Conservation (phyloP, 2,888 invertebrate genomes). For the Holacanthella duospinosa region DNA sequence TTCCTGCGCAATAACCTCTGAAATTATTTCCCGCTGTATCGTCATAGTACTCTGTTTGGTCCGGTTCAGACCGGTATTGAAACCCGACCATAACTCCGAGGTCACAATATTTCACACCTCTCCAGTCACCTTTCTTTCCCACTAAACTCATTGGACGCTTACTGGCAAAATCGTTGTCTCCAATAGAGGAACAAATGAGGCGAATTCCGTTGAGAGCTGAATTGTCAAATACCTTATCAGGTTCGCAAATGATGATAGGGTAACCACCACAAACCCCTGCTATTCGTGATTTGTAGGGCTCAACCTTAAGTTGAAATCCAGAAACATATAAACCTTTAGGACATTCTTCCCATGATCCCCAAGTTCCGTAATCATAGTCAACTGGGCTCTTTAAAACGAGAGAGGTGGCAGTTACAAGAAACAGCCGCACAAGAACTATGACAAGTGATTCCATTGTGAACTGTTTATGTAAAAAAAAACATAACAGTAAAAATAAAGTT, state of each 20-base stretch:
- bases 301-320: not conserved
- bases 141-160: not conserved
- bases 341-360: not conserved
- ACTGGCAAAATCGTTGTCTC: not conserved
- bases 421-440: too few species aligned
- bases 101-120: not conserved
- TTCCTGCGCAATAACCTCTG: too few species aligned
- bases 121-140: not conserved
- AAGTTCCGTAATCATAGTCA: not conserved
- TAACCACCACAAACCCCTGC: not conserved
- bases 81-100: not conserved
- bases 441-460: too few species aligned
- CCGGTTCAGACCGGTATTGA: not conserved
- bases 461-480: too few species aligned
- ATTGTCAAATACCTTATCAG: not conserved
- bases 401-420: too few species aligned
- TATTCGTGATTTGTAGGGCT: not conserved
- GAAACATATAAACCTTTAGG: not conserved
- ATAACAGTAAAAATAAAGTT: too few species aligned
- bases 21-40: too few species aligned
- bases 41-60: too few species aligned
- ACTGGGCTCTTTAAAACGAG: not conserved
- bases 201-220: not conserved
- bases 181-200: not conserved
- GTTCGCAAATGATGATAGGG: not conserved